phyloP scores from a whole-genome alignment of 1,140 invertebrate species.

The Cherax quadricarinatus region DNA sequence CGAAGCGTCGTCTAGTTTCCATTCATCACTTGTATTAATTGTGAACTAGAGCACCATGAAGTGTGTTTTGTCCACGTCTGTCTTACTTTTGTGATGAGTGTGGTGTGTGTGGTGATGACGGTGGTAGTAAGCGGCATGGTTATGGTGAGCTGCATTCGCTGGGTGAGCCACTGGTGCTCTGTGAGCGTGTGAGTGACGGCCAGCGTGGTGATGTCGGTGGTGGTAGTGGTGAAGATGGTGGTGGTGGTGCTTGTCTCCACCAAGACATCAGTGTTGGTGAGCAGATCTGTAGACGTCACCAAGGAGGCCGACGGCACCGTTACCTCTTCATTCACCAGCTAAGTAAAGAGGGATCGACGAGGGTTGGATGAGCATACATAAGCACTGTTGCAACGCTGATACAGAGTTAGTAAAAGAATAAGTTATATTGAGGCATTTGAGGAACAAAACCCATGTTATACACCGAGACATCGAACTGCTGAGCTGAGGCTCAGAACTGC shows the following conservation, averaged over 20 bases:
- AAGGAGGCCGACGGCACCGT: not conserved
- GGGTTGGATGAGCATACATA: no score
- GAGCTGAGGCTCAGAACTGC: no score
- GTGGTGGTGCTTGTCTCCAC: conserved; percentile 26
- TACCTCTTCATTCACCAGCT: not conserved
- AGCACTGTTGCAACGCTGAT: no score
- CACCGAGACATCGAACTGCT: no score
- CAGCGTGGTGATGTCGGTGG: conserved; percentile 1
- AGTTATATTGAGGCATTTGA: no score
- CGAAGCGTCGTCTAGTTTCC: no score
- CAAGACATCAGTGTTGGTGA: conserved; percentile 36
- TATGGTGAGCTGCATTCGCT: not conserved
- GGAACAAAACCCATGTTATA: no score
- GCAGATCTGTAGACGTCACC: not conserved
- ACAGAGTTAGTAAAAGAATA: no score
- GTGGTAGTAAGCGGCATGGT: conserved; percentile 22
- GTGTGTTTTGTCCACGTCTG: no score
- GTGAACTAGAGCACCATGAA: no score
- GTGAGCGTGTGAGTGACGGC: conserved; percentile 26
- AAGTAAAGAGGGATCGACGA: not conserved
- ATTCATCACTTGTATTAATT: no score
- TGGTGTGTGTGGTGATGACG: not conserved
- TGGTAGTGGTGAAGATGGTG: conserved; percentile 31
- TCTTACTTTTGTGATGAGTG: conserved; percentile 13
- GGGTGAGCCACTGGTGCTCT: not conserved